Base-by-base conservation (phyloP, 1,140 invertebrate genomes). In the Saccostrea glomerata region DNA sequence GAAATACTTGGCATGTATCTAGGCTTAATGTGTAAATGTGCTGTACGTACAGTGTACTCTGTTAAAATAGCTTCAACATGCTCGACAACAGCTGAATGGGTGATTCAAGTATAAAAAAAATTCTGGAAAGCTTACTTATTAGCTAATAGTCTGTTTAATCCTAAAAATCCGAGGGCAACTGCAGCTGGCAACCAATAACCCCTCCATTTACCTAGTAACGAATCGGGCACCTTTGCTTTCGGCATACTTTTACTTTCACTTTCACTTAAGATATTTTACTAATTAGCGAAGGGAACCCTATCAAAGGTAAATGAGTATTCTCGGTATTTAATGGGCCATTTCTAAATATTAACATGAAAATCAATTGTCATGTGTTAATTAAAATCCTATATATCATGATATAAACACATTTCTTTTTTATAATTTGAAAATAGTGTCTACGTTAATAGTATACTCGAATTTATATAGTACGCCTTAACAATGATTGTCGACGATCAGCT, bases 171-270 rank as follows among this genome's bases (percentile, higher is more conserved):
- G 25, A 77, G 25, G 15, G 70, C 70, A 77, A 77, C 25, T 13
- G 25, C 23, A 25, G 25, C 70, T 77, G 70, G 70, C 30, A 77
- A 77, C 70, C 70, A 77, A 5, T 30, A 77, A 77, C 70, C 70
- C 25, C 30, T 77, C 70, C 70, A 36, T 15, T 77, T 77, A 30
- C 25, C 13, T 25, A 23, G 11, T 36, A 77, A 30, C 25, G 70
- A 12, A 13, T 77, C 25, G 25, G 70, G 70, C 70, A 77, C 70
- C 70, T 77, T 25, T 77, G 60, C 20, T 23, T 66, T 66, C 6
- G 70, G 25, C 70, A 77, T 77, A 30, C 25, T 77, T 25, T 77
- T 5, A 36, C 70, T 77, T 77, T 77, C 13, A 77, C 70, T 77
- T 77, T 77, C 70, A 77, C 25, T 77, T 77, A 13, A 13, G 2